Evolutionary conservation across 2,113 vertebrate species (phyloP).

Genomic region (Axis porcinus): DNA sequence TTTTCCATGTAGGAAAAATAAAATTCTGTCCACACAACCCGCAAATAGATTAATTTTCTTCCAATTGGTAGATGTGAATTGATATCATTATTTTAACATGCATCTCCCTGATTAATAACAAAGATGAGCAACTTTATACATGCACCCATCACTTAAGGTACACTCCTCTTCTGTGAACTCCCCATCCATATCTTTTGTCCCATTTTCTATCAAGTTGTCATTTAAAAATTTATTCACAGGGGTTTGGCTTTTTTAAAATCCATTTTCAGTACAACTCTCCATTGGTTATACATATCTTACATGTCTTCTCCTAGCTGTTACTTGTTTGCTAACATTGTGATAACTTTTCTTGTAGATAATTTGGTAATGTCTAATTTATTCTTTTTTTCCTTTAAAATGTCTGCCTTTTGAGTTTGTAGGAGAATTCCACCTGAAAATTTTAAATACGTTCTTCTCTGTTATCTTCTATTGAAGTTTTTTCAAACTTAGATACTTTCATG

Average conservation of each 20-base stretch:
- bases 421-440: neutral
- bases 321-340: neutral
- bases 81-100: neutral
- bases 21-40: neutral
- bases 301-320: neutral
- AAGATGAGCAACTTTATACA: neutral
- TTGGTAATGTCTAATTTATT: neutral
- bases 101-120: neutral
- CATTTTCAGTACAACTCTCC: neutral
- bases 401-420: neutral
- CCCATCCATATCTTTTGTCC: neutral
- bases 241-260: neutral
- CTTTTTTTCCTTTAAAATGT: neutral
- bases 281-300: neutral
- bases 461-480: neutral
- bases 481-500: neutral
- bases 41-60: neutral
- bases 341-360: neutral
- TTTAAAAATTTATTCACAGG: neutral
- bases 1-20: neutral
- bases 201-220: neutral
- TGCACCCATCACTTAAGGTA: too few species aligned
- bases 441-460: neutral
- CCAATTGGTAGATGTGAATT: neutral
- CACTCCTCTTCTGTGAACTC: neutral